phyloP scores from a whole-genome alignment of 2,113 vertebrate species.

The Chlamydotis undulata region DNA sequence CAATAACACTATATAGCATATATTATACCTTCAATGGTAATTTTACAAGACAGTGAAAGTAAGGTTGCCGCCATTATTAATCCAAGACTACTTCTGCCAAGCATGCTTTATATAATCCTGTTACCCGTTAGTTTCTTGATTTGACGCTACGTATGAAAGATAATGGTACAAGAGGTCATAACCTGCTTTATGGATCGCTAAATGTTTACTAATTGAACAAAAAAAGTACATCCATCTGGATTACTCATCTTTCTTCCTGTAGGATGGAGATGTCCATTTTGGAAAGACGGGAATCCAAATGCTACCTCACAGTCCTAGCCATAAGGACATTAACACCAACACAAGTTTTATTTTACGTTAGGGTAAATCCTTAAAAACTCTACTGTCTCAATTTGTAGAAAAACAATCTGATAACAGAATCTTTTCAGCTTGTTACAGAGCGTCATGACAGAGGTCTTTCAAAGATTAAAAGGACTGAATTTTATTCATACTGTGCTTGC shows the following conservation, averaged over 20 bases:
- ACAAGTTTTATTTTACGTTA: background rate
- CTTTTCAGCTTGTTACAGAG: background rate
- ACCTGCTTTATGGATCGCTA: background rate
- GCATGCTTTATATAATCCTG: background rate
- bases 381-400: background rate
- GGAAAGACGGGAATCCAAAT: background rate
- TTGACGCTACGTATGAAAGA: background rate
- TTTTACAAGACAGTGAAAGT: background rate
- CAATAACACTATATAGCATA: background rate
- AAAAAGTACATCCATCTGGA: background rate
- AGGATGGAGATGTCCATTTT: background rate
- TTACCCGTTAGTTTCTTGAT: background rate
- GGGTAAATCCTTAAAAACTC: background rate
- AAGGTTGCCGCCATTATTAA: background rate
- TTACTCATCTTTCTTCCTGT: background rate
- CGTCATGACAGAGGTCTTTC: background rate
- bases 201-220: background rate
- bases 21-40: background rate
- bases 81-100: background rate
- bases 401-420: background rate
- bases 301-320: background rate
- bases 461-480: background rate
- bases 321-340: background rate
- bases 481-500: background rate
- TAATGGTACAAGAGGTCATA: background rate